phyloP scores from a whole-genome alignment of 2,113 vertebrate genomes.

The Mormoops blainvillei region DNA sequence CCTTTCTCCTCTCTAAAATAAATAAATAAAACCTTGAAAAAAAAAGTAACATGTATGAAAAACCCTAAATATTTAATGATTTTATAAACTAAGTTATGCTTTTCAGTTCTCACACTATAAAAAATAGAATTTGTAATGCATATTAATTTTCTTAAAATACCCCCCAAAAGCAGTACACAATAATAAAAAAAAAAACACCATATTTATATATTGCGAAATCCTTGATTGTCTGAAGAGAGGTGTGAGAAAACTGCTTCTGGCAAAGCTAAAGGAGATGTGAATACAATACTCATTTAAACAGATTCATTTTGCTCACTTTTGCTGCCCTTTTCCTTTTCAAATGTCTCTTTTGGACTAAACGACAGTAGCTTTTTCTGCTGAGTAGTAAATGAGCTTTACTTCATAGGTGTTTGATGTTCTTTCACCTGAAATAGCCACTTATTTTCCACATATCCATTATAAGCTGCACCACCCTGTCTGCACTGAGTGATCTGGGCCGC shows the following conservation, averaged over 20 bases:
- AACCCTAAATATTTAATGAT: neutral
- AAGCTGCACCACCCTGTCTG: neutral
- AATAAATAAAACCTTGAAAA: too few relatives aligned
- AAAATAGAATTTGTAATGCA: neutral
- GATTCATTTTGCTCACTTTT: neutral
- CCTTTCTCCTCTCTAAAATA: too few relatives aligned
- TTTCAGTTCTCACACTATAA: neutral
- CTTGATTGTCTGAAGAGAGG: neutral
- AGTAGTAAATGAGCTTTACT: neutral
- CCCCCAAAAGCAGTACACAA: neutral
- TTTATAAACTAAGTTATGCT: neutral
- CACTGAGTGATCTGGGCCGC: too few relatives aligned
- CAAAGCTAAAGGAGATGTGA: neutral
- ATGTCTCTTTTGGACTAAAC: neutral
- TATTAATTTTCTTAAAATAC: conserved; percentile 17
- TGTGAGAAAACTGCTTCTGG: neutral
- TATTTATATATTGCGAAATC: neutral
- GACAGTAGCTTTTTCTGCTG: neutral
- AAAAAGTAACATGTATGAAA: neutral
- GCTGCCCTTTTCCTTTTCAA: neutral
- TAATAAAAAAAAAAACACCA: conserved; percentile 11
- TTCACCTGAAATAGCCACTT: neutral
- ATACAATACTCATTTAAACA: neutral
- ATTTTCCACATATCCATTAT: neutral
- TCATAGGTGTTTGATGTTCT: neutral